Evolutionary conservation across 2,113 vertebrate genomes (phyloP).

Genomic region (Struthio camelus): DNA sequence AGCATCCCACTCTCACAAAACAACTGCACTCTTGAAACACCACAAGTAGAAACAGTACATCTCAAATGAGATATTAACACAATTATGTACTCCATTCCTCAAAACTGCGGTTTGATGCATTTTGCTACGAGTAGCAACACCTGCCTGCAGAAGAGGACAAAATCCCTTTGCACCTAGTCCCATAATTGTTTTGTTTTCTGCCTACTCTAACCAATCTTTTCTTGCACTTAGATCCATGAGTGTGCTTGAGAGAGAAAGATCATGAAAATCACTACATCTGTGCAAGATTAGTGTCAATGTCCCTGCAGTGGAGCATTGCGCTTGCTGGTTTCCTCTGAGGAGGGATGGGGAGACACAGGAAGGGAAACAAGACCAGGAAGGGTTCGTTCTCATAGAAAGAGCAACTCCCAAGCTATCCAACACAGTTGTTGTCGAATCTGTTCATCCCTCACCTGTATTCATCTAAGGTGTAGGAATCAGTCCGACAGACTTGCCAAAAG

Average conservation of each 20-base stretch:
- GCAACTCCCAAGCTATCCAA: not conserved
- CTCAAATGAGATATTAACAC: slow-evolving; percentile 15
- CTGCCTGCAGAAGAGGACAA: not conserved
- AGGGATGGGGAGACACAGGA: not conserved
- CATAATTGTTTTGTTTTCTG: not conserved
- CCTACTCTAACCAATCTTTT: not conserved
- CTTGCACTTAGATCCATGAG: not conserved
- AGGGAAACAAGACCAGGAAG: not conserved
- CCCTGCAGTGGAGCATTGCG: not conserved
- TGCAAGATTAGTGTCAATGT: not conserved
- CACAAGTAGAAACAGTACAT: not conserved
- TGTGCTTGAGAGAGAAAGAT: not conserved
- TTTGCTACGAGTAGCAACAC: not conserved
- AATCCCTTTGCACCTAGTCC: not conserved
- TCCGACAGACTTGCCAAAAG: not conserved
- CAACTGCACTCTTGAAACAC: not conserved
- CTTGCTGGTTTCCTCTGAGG: not conserved
- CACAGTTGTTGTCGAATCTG: not conserved
- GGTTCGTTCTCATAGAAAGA: not conserved
- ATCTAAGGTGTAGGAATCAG: not conserved
- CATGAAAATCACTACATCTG: not conserved
- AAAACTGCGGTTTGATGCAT: not conserved
- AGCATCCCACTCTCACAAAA: not conserved
- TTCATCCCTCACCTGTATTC: not conserved
- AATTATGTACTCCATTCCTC: not conserved